phyloP scores from a whole-genome alignment of 2,797 vertebrate genomes.

The Aldrovandia affinis region DNA sequence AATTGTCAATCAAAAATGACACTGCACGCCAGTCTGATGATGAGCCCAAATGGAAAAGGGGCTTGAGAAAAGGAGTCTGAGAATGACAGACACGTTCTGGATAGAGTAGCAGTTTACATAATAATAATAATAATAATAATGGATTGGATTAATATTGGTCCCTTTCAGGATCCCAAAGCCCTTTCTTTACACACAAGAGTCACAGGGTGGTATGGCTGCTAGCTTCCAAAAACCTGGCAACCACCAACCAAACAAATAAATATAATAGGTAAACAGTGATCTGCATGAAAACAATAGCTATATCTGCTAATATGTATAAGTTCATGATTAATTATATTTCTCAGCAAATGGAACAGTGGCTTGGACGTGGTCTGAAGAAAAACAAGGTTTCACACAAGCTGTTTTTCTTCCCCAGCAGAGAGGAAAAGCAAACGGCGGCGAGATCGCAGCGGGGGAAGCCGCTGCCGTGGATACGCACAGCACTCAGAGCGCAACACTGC shows the following conservation, averaged over 20 bases:
- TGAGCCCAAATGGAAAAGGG: not conserved
- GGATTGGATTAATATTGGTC: not conserved
- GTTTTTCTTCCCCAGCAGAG: not conserved
- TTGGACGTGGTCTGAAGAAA: too few species aligned
- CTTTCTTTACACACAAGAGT: too few species aligned
- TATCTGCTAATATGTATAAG: too few species aligned
- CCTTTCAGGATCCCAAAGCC: too few species aligned
- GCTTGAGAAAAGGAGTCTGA: too few species aligned
- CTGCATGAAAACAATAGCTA: too few species aligned
- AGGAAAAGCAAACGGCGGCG: conserved; percentile 54
- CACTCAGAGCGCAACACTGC: conserved; percentile 56
- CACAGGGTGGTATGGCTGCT: too few species aligned
- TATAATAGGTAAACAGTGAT: too few species aligned
- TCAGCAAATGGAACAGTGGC: too few species aligned
- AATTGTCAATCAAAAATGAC: not conserved
- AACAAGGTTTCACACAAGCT: not conserved
- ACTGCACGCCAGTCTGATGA: not conserved
- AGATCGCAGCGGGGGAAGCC: conserved; percentile 56
- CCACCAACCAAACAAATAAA: too few species aligned
- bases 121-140: not conserved
- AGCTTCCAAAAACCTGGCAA: too few species aligned
- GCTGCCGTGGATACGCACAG: conserved; percentile 53
- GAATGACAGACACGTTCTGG: not conserved
- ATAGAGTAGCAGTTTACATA: not conserved
- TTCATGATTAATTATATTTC: too few species aligned